Evolutionary conservation across 2,113 vertebrate species (phyloP).

Genomic region (Peromyscus californicus): DNA sequence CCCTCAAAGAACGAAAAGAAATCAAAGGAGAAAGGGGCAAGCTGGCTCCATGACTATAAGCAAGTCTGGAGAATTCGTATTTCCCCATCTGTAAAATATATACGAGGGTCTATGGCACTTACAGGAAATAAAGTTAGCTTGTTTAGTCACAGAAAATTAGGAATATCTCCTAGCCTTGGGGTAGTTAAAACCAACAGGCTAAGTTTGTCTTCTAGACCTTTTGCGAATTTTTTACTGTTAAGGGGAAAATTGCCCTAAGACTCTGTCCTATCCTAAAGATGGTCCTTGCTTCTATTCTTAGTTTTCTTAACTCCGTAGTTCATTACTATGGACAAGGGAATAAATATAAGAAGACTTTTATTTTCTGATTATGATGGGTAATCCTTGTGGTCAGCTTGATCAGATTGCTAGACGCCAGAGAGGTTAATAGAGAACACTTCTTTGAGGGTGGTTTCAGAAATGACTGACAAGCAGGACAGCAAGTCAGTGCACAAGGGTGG

Average conservation of each 20-base stretch:
- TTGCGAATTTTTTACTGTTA: constrained; percentile 23
- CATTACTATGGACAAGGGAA: not conserved
- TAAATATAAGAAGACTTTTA: not conserved
- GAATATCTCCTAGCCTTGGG: not conserved
- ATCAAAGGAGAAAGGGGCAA: not conserved
- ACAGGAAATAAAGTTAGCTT: not conserved
- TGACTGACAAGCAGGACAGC: not conserved
- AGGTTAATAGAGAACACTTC: not conserved
- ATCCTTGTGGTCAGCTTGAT: not conserved
- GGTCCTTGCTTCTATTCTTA: not conserved
- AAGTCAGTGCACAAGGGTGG: not conserved
- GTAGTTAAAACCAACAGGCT: not conserved
- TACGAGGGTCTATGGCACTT: not conserved
- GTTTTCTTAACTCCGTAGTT: not conserved
- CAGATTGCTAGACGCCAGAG: not conserved
- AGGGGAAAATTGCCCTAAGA: constrained; percentile 9
- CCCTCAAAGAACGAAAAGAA: not conserved
- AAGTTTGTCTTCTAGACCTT: constrained; percentile 26
- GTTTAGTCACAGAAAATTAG: not conserved
- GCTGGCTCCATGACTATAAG: not conserved
- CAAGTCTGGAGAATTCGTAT: not conserved
- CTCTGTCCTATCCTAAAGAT: constrained; percentile 7
- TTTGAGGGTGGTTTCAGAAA: not conserved
- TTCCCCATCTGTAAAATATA: constrained; percentile 27
- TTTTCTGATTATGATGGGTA: not conserved